These are phyloP conservation scores for Montipora cactus DNA, from an alignment of 64 coral and sea anemone species.

Conservation along the genomic window DNA sequence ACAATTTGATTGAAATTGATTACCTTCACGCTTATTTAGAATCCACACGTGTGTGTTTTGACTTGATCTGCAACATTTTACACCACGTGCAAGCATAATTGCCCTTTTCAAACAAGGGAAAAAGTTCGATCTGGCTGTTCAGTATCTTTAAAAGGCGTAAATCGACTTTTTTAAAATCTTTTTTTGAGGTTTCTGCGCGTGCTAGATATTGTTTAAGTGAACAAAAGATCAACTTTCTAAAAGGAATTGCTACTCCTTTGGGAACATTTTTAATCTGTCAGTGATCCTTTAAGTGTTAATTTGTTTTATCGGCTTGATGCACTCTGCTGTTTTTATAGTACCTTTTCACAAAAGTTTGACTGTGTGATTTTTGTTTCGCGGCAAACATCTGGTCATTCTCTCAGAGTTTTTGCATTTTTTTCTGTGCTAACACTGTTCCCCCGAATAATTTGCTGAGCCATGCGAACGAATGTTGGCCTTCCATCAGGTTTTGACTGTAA, in stretches of 20 bases:
- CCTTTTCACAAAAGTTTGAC: background rate
- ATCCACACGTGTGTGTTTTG: constrained; percentile 7
- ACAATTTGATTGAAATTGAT: background rate
- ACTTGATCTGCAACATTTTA: background rate
- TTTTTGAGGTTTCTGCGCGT: background rate
- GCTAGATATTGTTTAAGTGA: background rate
- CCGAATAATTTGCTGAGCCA: background rate
- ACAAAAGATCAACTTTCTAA: background rate
- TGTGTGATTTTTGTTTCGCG: background rate
- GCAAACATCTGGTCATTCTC: background rate
- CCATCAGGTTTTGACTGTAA: too few relatives aligned
- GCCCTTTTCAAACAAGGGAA: background rate
- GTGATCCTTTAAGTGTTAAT: background rate
- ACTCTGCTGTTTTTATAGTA: background rate
- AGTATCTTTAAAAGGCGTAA: background rate
- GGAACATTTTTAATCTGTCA: background rate
- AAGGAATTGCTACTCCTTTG: background rate
- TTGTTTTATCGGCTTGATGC: background rate
- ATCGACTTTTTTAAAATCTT: background rate
- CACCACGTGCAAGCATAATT: constrained; percentile 26
- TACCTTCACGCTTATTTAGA: background rate
- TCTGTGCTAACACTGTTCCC: too few relatives aligned
- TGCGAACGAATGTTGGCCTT: too few relatives aligned
- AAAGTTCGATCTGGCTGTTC: background rate
- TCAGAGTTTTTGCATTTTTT: background rate